Evolutionary conservation across 2,888 invertebrate genomes (phyloP), one percentile per base, ranked within the genome.

Genomic region (Blomia tropicalis): DNA sequence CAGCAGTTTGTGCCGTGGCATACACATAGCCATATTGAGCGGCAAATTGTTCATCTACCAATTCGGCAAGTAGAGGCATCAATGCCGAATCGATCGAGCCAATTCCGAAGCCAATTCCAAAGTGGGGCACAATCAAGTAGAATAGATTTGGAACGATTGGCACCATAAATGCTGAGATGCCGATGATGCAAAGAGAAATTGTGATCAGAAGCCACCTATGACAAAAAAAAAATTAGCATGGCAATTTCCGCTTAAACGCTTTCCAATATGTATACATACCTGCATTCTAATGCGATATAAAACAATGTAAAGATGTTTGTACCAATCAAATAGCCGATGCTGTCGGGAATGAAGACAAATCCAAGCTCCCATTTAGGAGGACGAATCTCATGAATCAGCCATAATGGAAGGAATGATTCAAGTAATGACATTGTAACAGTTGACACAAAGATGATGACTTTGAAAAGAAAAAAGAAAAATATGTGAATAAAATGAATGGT

Each of bases 391-490:
- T 78, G 78, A 71, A 84, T 79, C 43, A 87, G 73, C 87, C 87
- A 88, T 69, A 87, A 80, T 0, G 87, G 88, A 19, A 88, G 76
- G 65, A 85, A 85, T 0, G 87, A 84, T 71, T 88, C 88, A 67
- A 88, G 72, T 66, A 86, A 81, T 0, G 87, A 84, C 82, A 88
- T 85, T 0, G 85, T 81, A 17, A 84, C 82, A 0, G 87, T 87
- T 17, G 85, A 84, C 31, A 84, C 75, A 76, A 83, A 83, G 66
- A 88, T 83, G 1, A 83, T 82, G 59, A 83, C 79, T 69, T 69
- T 65, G 63, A 23, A 32, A 27, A 58, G 43, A 51, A 58, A 43
- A 29, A 41, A 41, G 14, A 14, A 14, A 41, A n/a, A 41, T 17
- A 17, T 41, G n/a, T n/a, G 44, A 22, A 17, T 5, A 53, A 5